phyloP scores from a whole-genome alignment of 2,113 vertebrate genomes.

The Phalacrocorax brasilianus region DNA sequence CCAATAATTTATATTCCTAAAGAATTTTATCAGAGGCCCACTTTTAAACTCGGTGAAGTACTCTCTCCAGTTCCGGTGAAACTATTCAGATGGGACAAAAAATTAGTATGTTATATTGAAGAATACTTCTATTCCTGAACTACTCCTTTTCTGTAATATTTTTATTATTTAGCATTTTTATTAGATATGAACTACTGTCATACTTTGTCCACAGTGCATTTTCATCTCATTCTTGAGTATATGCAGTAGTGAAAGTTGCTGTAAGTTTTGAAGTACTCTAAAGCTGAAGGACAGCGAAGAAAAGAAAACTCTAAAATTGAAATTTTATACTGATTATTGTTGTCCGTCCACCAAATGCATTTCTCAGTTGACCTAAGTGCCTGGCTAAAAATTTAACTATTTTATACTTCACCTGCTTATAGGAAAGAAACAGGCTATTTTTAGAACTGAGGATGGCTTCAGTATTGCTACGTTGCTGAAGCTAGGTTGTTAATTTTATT shows the following conservation, averaged over 20 bases:
- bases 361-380: not conserved
- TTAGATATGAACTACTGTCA: not conserved
- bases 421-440: not conserved
- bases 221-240: constrained; percentile 52
- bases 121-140: not conserved
- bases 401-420: not conserved
- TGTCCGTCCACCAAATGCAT: not conserved
- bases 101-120: not conserved
- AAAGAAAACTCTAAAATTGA: not conserved
- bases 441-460: not conserved
- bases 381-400: not conserved
- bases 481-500: not conserved
- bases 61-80: not conserved
- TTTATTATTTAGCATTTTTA: not conserved
- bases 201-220: constrained; percentile 9
- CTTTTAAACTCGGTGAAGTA: not conserved
- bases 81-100: not conserved
- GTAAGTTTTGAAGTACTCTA: not conserved
- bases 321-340: not conserved
- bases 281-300: not conserved
- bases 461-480: not conserved
- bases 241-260: not conserved
- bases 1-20: not conserved
- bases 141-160: not conserved
- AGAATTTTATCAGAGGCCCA: not conserved